phyloP scores from a whole-genome alignment of 2,888 invertebrate genomes.

The Ramazzottius varieornatus region DNA sequence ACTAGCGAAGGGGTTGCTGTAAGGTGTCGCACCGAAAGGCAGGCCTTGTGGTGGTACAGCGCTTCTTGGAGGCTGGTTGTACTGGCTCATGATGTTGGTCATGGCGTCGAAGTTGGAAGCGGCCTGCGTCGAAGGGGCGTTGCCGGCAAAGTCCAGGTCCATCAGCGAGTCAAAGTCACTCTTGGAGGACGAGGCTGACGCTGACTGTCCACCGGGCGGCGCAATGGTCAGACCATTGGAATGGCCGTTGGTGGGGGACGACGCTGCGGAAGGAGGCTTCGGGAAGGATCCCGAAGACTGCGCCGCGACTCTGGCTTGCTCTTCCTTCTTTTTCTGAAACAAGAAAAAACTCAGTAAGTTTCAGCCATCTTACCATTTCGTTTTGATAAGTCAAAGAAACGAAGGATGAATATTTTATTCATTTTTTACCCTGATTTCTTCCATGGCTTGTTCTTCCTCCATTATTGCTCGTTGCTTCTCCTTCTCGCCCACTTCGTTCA shows the following conservation, averaged over 20 bases:
- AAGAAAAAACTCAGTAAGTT: neutral
- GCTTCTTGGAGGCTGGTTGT: neutral
- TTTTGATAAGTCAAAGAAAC: neutral
- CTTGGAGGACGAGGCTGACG: neutral
- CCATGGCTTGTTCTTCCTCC: conserved; percentile 84
- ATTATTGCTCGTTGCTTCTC: conserved; percentile 61
- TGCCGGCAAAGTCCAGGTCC: neutral
- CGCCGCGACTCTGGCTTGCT: neutral
- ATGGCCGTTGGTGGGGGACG: neutral
- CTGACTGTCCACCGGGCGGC: neutral
- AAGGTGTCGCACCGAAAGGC: neutral
- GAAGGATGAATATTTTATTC: neutral
- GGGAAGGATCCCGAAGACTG: neutral
- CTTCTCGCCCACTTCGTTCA: conserved; percentile 43
- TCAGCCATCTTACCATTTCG: no score
- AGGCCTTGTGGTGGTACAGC: neutral
- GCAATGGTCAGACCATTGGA: neutral
- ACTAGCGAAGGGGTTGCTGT: neutral
- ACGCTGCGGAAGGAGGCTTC: neutral
- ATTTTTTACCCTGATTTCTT: conserved; percentile 55
- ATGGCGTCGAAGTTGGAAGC: neutral
- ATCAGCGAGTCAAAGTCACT: neutral
- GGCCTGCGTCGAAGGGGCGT: neutral
- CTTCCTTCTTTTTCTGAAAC: neutral
- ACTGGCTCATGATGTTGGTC: neutral